Evolutionary conservation across 2,797 vertebrate species (phyloP).

Genomic region (Neomorphus geoffroyi): DNA sequence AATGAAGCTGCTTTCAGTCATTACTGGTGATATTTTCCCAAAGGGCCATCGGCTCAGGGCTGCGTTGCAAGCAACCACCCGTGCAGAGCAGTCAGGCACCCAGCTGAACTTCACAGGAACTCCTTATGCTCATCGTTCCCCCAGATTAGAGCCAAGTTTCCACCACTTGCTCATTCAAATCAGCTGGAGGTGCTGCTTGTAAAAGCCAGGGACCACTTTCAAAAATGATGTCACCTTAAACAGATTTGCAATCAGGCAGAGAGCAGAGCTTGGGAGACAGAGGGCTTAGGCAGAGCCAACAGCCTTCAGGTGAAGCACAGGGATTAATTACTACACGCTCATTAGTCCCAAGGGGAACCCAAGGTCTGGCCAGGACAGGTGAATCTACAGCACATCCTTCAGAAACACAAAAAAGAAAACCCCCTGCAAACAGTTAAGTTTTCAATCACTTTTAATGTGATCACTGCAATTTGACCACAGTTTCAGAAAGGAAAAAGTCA

Average conservation of each 20-base stretch:
- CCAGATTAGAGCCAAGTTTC: neutral
- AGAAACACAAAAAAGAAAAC: constrained; percentile 16
- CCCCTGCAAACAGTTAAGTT: constrained; percentile 29
- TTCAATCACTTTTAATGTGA: constrained; percentile 68
- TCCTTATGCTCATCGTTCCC: neutral
- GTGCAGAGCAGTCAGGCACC: neutral
- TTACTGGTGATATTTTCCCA: neutral
- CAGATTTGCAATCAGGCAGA: neutral
- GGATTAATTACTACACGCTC: neutral
- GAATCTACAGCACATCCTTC: neutral
- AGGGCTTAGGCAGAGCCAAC: neutral
- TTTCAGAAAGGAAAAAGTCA: constrained; percentile 19
- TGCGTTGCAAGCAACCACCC: neutral
- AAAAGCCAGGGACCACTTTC: neutral
- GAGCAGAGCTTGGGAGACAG: neutral
- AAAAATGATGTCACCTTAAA: neutral
- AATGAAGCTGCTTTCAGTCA: neutral
- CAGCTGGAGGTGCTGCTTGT: neutral
- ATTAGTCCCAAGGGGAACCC: neutral
- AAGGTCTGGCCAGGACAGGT: neutral
- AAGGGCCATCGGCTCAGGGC: neutral
- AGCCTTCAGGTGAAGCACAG: neutral
- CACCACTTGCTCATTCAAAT: neutral
- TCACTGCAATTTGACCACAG: constrained; percentile 52
- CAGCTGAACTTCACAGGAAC: neutral